phyloP scores from a whole-genome alignment of 1,140 invertebrate genomes.

The Drosophila setifemur region DNA sequence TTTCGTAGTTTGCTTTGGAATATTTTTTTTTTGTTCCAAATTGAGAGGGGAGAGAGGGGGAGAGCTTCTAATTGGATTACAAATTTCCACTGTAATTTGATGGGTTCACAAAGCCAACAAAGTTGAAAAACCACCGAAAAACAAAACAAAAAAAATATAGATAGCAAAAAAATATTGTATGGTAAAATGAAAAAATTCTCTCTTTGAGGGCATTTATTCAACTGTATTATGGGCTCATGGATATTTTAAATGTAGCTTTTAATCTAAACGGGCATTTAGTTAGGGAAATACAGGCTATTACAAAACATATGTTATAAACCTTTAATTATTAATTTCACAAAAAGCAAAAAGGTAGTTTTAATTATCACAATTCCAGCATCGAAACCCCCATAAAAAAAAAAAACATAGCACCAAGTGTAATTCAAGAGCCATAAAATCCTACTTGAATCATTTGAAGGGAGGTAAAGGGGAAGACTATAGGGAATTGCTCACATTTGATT shows the following conservation, averaged over 20 bases:
- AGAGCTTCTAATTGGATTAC: constrained; percentile 36
- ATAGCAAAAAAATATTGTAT: not conserved
- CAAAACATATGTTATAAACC: too few species aligned
- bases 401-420: too few species aligned
- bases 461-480: too few species aligned
- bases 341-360: constrained; percentile 7
- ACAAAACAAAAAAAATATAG: not conserved
- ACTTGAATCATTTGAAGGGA: constrained; percentile 28
- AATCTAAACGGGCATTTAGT: too few species aligned
- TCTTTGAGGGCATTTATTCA: too few species aligned
- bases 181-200: not conserved
- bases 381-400: too few species aligned
- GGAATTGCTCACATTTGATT: constrained; percentile 66
- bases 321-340: too few species aligned
- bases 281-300: too few species aligned
- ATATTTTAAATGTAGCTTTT: too few species aligned
- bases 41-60: not conserved
- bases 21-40: constrained; percentile 3
- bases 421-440: constrained; percentile 14
- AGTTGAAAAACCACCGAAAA: not conserved
- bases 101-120: not conserved
- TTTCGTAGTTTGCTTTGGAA: constrained; percentile 20
- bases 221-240: too few species aligned
- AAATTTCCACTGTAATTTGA: constrained; percentile 35
- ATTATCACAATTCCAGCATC: constrained; percentile 16